These are phyloP conservation scores for Neodiprion lecontei DNA, from an alignment of 1,140 invertebrate species.

Conservation along the genomic window DNA sequence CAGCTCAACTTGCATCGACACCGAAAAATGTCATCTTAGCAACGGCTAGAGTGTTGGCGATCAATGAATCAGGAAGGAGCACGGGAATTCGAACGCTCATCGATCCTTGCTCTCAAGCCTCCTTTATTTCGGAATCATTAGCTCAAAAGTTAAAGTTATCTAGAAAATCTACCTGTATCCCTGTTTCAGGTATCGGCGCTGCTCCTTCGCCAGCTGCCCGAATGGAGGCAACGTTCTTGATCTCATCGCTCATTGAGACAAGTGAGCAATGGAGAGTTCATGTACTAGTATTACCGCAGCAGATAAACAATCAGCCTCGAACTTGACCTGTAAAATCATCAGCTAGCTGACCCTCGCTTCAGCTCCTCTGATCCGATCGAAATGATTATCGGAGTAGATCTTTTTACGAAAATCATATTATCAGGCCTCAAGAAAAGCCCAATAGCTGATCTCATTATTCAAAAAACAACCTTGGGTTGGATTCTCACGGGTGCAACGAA, in stretches of 20 bases:
- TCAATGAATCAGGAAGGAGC: not conserved
- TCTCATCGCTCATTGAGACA: not conserved
- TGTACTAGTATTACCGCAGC: conserved; percentile 15
- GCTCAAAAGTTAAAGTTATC: conserved; percentile 26
- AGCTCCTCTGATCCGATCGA: conserved; percentile 12
- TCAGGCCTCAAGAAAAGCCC: conserved; percentile 8
- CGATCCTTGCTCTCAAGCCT: not conserved
- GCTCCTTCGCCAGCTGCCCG: not conserved
- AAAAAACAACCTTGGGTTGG: conserved; percentile 20
- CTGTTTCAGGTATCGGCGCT: conserved; percentile 10
- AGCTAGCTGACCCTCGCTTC: conserved; percentile 27
- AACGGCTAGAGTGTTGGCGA: not conserved
- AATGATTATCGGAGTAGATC: conserved; percentile 26
- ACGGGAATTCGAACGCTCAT: not conserved
- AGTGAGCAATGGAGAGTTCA: not conserved
- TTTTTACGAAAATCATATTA: conserved; percentile 20
- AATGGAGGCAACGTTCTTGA: not conserved
- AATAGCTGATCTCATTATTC: conserved; percentile 2
- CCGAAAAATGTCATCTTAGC: not conserved
- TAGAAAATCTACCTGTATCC: not conserved
- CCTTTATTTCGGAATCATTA: conserved; percentile 31
- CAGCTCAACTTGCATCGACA: too few relatives aligned
- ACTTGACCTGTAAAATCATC: not conserved
- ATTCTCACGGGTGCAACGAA: conserved; percentile 13
- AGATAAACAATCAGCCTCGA: conserved; percentile 13